These are phyloP conservation scores for Paralichthys olivaceus DNA, from an alignment of 2,113 vertebrate species.

Conservation along the genomic window DNA sequence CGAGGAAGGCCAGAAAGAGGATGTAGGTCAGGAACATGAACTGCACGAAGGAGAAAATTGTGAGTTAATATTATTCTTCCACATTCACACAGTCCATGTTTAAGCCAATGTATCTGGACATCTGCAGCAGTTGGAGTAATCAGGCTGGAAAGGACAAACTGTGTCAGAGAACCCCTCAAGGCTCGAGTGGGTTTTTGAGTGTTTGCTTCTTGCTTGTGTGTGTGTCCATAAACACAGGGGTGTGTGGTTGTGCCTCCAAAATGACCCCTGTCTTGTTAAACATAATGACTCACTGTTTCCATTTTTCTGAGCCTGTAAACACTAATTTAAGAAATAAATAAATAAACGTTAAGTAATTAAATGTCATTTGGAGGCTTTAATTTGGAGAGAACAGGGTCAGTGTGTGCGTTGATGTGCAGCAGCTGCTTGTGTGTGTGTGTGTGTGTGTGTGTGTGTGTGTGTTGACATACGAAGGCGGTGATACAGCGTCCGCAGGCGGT, in stretches of 20 bases:
- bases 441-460: conserved; percentile 5
- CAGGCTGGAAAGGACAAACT: conserved; percentile 68
- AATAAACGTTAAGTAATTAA: not conserved
- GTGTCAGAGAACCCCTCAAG: conserved; percentile 61
- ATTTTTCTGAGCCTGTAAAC: not conserved
- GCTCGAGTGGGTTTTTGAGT: conserved; percentile 12
- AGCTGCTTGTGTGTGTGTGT: conserved; percentile 11
- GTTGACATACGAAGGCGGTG: conserved; percentile 89
- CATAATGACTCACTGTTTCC: not conserved
- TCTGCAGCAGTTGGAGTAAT: conserved; percentile 73
- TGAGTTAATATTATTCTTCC: not conserved
- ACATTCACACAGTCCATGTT: not conserved
- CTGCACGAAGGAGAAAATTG: conserved; percentile 70
- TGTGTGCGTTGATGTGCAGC: conserved; percentile 70
- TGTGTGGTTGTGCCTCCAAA: not conserved
- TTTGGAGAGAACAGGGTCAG: conserved; percentile 35
- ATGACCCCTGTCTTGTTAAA: not conserved
- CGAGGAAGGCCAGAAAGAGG: conserved; percentile 92
- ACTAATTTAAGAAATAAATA: not conserved
- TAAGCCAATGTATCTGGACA: conserved; percentile 62
- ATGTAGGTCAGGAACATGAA: conserved; percentile 98
- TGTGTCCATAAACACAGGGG: not conserved
- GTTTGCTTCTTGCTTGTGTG: conserved; percentile 2
- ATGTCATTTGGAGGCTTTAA: conserved; percentile 24
- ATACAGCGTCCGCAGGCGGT: conserved; percentile 97